Percentiles rank a stretch among this genome's conserved stretches.
Evolutionary conservation across 2,113 vertebrate species (phyloP).

Genomic region (Macroglossus sobrinus): DNA sequence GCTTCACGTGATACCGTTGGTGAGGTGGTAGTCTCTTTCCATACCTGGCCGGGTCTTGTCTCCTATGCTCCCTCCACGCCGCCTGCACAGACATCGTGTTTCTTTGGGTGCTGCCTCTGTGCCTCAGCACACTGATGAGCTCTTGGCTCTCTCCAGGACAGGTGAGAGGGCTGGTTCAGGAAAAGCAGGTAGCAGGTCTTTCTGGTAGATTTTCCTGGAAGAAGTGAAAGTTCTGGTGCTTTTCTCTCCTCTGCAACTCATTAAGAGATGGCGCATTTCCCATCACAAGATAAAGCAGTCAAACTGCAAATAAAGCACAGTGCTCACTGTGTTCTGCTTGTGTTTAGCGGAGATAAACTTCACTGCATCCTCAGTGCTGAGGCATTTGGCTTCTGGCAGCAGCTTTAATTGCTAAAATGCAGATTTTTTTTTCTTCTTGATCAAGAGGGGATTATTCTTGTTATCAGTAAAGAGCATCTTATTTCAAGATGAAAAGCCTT

Average conservation of each 20-base stretch:
- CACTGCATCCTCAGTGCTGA: constrained; percentile 83
- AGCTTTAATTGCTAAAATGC: constrained; percentile 99
- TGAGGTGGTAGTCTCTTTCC: fast-evolving
- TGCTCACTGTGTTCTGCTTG: constrained; percentile 84
- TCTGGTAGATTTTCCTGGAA: constrained; percentile 68
- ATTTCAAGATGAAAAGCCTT: constrained; percentile 98
- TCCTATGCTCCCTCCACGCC: background rate
- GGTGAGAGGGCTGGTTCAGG: constrained; percentile 65
- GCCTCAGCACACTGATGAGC: background rate
- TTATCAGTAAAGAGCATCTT: constrained; percentile 98
- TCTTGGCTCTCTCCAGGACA: constrained; percentile 60
- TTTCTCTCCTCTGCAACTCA: constrained; percentile 66
- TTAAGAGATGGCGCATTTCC: constrained; percentile 81
- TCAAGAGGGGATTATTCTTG: constrained; percentile 96
- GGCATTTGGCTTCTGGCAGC: constrained; percentile 90
- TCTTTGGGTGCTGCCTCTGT: background rate
- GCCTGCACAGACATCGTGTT: constrained; percentile 27
- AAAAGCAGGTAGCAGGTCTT: constrained; percentile 43
- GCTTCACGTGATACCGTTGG: fast-evolving
- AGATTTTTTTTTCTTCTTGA: constrained; percentile 93
- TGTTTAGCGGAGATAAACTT: constrained; percentile 95
- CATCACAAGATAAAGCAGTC: constrained; percentile 83
- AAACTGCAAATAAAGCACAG: constrained; percentile 84
- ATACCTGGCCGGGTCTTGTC: background rate
- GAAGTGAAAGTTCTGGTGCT: constrained; percentile 68